phyloP scores from a whole-genome alignment of 2,797 vertebrate genomes.

The Lithobates pipiens region DNA sequence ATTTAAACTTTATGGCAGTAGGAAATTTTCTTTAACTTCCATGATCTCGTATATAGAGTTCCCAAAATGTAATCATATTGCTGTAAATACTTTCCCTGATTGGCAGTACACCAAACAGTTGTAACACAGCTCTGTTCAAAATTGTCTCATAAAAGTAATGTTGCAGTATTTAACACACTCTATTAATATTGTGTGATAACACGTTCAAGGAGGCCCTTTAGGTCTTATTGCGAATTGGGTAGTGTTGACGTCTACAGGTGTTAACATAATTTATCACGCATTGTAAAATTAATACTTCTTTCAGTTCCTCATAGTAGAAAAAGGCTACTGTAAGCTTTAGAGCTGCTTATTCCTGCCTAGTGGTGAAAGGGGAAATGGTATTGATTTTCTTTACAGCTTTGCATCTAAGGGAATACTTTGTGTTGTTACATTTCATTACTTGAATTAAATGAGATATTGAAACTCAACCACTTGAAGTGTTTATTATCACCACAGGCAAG shows the following conservation, averaged over 20 bases:
- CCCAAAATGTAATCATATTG: neutral
- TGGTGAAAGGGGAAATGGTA: neutral
- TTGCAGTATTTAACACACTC: conserved; percentile 19
- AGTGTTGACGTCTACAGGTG: conserved; percentile 29
- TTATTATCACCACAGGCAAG: neutral
- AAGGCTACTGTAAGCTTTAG: conserved; percentile 8
- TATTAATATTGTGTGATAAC: conserved; percentile 30
- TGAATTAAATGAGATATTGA: conserved; percentile 1
- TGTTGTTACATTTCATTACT: conserved; percentile 19
- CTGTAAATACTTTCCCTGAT: neutral
- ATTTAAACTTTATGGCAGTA: conserved; percentile 7
- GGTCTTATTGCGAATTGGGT: neutral
- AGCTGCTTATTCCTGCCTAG: neutral
- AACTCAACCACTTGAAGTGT: neutral
- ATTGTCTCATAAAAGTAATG: conserved; percentile 28
- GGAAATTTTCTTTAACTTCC: conserved; percentile 15
- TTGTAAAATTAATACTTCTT: conserved; percentile 25
- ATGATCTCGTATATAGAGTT: neutral
- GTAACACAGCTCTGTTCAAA: neutral
- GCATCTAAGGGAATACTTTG: conserved; percentile 1
- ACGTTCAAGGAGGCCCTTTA: neutral
- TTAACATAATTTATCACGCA: conserved; percentile 9
- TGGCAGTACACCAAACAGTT: conserved; percentile 28
- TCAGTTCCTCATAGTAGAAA: neutral
- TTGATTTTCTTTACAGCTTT: conserved; percentile 18